Evolutionary conservation across 2,113 vertebrate species (phyloP), one percentile per base, ranked within the genome.

Genomic region (Leptobrachium leishanense): DNA sequence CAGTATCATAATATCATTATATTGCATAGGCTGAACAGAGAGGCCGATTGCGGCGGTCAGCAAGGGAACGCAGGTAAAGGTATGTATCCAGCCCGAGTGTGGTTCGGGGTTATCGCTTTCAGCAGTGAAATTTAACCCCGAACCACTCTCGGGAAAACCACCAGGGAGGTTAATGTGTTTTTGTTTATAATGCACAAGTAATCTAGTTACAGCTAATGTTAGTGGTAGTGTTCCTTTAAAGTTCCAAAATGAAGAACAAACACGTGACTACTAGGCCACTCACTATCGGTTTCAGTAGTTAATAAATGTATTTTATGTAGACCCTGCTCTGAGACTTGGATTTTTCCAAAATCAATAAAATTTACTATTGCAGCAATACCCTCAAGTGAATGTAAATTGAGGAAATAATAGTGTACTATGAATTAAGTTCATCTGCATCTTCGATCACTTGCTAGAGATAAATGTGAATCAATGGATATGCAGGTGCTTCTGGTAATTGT

Each of bases 281-380:
- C 5, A 15, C 10, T 57, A 5, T 57, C 10, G 7, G 43, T 54
- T 41, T 72, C 44, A 65, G 39, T 9, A 64, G 68, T 79, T 79
- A 79, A 79, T 79, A 79, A 79, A 79, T 72, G 55, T 77, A 65
- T 72, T 42, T 79, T 62, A 64, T 79, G n/a, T 40, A 64, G 55
- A 62, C 54, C 54, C n/a, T 57, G 44, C 44, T 69, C 66, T 8
- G 67, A 77, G 54, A 77, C 43, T 70, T 68, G 40, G 64, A 76
- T 31, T 39, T 77, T 41, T 39, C 15, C 62, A 20, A 4, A 59
- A 72, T 71, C 69, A 79, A 65, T 79, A 79, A 40, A 65, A 72
- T 65, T 72, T 72, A 71, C 76, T 72, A 65, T 72, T 41, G 59
- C 59, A 65, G 68, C 43, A 53, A 13, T 53, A 42, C 68, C 43